Evolutionary conservation across 2,113 vertebrate species (phyloP).

Genomic region (Chionis minor): DNA sequence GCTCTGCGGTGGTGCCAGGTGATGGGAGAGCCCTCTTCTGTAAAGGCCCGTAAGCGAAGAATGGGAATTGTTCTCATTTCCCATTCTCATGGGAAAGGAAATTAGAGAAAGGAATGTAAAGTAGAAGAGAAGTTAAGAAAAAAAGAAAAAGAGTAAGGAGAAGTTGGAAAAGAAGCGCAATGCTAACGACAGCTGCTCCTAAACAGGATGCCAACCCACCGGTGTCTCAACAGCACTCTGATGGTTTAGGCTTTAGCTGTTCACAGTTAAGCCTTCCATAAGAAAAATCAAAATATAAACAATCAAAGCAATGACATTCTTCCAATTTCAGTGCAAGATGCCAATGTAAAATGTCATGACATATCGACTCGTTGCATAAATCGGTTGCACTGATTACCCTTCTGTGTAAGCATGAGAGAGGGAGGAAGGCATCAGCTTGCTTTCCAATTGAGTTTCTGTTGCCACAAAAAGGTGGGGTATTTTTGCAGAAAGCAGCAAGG

Average conservation of each 20-base stretch:
- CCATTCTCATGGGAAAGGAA: not conserved
- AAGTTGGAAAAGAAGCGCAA: not conserved
- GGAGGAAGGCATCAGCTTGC: not conserved
- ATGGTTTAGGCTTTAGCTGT: not conserved
- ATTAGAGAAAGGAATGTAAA: not conserved
- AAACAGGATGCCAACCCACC: not conserved
- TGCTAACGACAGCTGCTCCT: not conserved
- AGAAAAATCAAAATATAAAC: not conserved
- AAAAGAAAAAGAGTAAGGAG: not conserved
- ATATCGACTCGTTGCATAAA: not conserved
- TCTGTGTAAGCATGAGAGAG: not conserved
- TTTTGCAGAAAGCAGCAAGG: not conserved
- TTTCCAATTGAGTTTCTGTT: not conserved
- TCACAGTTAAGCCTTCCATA: not conserved
- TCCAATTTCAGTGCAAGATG: not conserved
- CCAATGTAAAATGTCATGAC: not conserved
- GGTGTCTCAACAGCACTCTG: not conserved
- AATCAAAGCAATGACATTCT: not conserved
- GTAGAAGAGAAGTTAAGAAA: not conserved
- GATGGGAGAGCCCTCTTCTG: not conserved
- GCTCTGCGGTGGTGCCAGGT: too few species aligned
- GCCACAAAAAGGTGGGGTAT: not conserved
- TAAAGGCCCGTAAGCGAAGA: not conserved
- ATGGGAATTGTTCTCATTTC: not conserved
- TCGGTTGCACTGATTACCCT: not conserved